Base-by-base conservation (phyloP, 1,140 invertebrate genomes). In the Philaenus spumarius region DNA sequence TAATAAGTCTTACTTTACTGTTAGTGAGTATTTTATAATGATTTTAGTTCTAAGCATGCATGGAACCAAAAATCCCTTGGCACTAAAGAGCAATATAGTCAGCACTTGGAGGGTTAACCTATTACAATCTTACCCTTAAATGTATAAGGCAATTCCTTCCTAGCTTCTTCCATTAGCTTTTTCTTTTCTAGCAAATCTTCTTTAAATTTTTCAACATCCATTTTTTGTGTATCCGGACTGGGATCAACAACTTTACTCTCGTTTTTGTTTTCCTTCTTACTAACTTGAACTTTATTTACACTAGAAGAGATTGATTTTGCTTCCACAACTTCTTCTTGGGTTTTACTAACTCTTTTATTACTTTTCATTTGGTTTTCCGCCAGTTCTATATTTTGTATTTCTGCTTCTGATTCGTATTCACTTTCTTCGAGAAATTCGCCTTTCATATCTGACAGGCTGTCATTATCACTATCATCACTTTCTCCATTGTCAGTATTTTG, bases 131-230 rank as follows among this genome's bases (percentile, higher is more conserved):
- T 65, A 77, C 75, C 73, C 67, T 68, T 61, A 66, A 82, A 88
- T n/a, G 81, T 84, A 58, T 80, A 86, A 1, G 85, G 84, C n/a
- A 89, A 67, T 67, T 87, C 82, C 59, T 80, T 75, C 55, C 77
- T 73, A 2, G 80, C 81, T 67, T 77, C 74, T 60, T 85, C 80
- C 73, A 80, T 80, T 26, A 78, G 70, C 64, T 73, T 68, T 69
- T 77, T 78, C 60, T 69, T 67, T 55, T 71, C 72, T 34, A 72
- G 59, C 22, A 73, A 64, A 63, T 77, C 73, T 19, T 67, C 55
- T 61, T 68, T 70, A 17, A 72, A 71, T 61, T 45, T 57, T 42
- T 59, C 62, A 55, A 19, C 60, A 15, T 69, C 62, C 14, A 63
- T 61, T 19, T 68, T 64, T 39, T 65, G 54, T 48, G 45, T 60